phyloP scores from a whole-genome alignment of 1,140 invertebrate species.

The Neodiprion fabricii region DNA sequence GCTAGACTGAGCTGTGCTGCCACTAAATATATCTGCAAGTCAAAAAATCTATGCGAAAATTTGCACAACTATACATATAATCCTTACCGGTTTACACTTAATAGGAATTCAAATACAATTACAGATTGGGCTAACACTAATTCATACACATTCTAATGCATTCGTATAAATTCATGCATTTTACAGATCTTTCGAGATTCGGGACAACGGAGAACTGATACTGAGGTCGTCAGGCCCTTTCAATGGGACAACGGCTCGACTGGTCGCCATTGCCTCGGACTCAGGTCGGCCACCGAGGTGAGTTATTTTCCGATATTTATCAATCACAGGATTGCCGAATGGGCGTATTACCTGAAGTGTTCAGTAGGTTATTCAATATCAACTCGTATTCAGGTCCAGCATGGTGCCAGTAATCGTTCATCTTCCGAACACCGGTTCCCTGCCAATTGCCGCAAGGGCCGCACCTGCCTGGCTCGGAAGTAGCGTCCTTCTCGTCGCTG shows the following conservation, averaged over 20 bases:
- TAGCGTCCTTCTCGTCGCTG: slow-evolving; percentile 69
- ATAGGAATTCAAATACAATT: too few relatives aligned
- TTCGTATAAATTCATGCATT: not conserved
- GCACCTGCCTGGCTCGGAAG: slow-evolving; percentile 58
- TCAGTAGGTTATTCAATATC: not conserved
- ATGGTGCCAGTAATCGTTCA: slow-evolving; percentile 79
- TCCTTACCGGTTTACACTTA: too few relatives aligned
- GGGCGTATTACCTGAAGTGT: slow-evolving; percentile 18
- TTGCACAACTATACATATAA: too few relatives aligned
- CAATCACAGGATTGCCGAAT: slow-evolving; percentile 1
- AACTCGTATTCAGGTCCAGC: slow-evolving; percentile 58
- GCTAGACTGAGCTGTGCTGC: too few relatives aligned
- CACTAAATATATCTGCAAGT: too few relatives aligned
- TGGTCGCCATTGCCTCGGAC: slow-evolving; percentile 82
- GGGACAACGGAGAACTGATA: slow-evolving; percentile 63
- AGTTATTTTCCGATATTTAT: slow-evolving; percentile 43
- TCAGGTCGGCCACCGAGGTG: slow-evolving; percentile 76
- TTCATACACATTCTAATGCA: too few relatives aligned
- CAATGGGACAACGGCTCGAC: slow-evolving; percentile 65
- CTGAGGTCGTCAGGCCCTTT: slow-evolving; percentile 63
- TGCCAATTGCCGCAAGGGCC: slow-evolving; percentile 59
- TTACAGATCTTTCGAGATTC: slow-evolving; percentile 61
- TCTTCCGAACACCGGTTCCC: slow-evolving; percentile 63
- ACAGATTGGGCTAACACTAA: too few relatives aligned
- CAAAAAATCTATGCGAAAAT: too few relatives aligned